These are phyloP conservation scores for Schizopygopsis malacanthus DNA, from an alignment of 2,797 vertebrate genomes.

Conservation along the genomic window DNA sequence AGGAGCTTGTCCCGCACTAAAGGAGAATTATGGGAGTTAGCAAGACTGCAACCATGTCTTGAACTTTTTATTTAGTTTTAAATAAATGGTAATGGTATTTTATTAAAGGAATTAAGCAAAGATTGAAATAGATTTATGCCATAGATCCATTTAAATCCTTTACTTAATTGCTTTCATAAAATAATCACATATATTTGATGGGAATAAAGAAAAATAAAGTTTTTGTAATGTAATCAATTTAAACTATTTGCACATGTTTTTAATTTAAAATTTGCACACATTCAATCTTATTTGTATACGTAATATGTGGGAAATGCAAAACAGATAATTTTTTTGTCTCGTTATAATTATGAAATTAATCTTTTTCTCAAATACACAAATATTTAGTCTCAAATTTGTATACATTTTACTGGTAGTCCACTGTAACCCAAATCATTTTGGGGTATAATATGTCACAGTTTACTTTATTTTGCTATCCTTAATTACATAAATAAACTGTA, in stretches of 20 bases:
- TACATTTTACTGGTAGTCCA: too few relatives aligned
- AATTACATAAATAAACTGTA: too few relatives aligned
- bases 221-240: neutral
- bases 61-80: neutral
- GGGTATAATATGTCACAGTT: too few relatives aligned
- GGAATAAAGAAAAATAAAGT: neutral
- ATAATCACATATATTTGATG: too few relatives aligned
- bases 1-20: neutral
- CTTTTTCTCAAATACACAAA: too few relatives aligned
- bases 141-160: neutral
- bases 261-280: neutral
- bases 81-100: neutral
- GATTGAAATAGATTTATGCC: neutral
- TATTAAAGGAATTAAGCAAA: neutral
- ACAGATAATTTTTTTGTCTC: too few relatives aligned
- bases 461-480: too few relatives aligned
- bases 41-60: neutral
- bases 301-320: neutral
- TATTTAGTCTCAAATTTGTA: too few relatives aligned
- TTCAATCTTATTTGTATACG: neutral
- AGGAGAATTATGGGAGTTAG: conserved; percentile 24
- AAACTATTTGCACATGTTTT: neutral
- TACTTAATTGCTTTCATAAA: too few relatives aligned
- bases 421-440: too few relatives aligned
- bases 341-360: neutral